phyloP scores from a whole-genome alignment of 2,113 vertebrate species.

The Coracopsis vasa region DNA sequence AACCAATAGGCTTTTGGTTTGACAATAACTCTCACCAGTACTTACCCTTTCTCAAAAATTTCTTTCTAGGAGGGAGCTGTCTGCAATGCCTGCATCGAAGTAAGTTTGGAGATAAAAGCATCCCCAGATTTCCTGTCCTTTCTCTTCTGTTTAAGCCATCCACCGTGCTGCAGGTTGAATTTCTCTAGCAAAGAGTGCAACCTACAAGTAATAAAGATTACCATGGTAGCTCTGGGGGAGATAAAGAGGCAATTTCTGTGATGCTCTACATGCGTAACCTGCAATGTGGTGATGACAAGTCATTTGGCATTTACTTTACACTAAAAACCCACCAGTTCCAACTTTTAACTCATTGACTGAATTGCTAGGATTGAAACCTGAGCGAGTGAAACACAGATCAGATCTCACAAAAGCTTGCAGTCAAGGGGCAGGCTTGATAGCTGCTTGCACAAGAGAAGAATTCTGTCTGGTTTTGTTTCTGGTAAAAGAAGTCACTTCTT shows the following conservation, averaged over 20 bases:
- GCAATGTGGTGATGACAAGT: not conserved
- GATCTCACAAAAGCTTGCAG: not conserved
- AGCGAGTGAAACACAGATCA: not conserved
- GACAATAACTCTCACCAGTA: not conserved
- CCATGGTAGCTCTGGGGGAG: not conserved
- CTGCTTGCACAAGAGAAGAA: not conserved
- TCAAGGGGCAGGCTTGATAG: not conserved
- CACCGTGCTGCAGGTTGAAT: not conserved
- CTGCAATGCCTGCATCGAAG: not conserved
- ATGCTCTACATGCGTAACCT: not conserved
- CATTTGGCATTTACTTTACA: not conserved
- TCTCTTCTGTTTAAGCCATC: not conserved
- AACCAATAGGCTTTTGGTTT: not conserved
- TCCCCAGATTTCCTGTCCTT: not conserved
- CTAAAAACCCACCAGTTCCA: not conserved
- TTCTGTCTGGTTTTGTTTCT: conserved; percentile 17
- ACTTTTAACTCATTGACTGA: not conserved
- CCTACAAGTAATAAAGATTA: not conserved
- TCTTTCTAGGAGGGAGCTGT: not conserved
- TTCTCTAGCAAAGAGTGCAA: not conserved
- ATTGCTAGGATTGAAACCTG: not conserved
- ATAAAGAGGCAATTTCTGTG: not conserved
- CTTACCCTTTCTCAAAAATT: not conserved
- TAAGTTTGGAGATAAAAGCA: not conserved
- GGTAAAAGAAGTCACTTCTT: not conserved